These are phyloP conservation scores for Notocelia uddmanniana DNA, from an alignment of 2,888 invertebrate species.

Conservation along the genomic window DNA sequence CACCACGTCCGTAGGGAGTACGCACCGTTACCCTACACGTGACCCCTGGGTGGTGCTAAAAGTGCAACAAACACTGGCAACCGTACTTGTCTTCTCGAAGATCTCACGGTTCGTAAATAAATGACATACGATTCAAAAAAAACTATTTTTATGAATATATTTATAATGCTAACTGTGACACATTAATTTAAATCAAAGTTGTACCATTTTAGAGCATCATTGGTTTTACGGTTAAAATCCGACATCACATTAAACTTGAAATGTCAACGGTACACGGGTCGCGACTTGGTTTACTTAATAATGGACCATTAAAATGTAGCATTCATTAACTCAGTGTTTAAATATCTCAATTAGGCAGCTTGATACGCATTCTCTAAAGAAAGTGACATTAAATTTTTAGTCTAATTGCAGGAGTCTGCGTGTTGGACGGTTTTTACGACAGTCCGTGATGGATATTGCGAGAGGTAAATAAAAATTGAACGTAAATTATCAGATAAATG, in stretches of 20 bases:
- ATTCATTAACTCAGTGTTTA: constrained; percentile 10
- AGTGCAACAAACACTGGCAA: too few species aligned
- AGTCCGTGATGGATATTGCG: neutral
- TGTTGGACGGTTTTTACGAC: neutral
- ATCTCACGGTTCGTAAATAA: too few species aligned
- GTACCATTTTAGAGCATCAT: neutral
- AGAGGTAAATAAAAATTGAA: neutral
- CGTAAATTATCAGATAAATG: neutral
- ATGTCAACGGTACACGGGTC: constrained; percentile 39
- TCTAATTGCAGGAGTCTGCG: neutral
- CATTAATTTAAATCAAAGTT: constrained; percentile 1
- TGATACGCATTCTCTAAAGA: constrained; percentile 28
- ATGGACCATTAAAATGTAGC: constrained; percentile 27
- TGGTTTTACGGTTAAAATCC: constrained; percentile 6
- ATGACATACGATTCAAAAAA: too few species aligned
- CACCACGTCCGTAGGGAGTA: too few species aligned
- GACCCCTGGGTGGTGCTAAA: too few species aligned
- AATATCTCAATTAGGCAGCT: constrained; percentile 7
- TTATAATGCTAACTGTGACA: neutral
- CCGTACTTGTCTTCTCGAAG: too few species aligned
- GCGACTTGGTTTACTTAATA: constrained; percentile 44
- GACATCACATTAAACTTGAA: constrained; percentile 29
- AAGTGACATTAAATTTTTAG: constrained; percentile 28
- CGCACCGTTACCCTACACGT: too few species aligned
- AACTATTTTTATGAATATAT: too few species aligned